Conservation (phyloP, 2,113 vertebrate genomes). For the Neodon shergylaensis region DNA sequence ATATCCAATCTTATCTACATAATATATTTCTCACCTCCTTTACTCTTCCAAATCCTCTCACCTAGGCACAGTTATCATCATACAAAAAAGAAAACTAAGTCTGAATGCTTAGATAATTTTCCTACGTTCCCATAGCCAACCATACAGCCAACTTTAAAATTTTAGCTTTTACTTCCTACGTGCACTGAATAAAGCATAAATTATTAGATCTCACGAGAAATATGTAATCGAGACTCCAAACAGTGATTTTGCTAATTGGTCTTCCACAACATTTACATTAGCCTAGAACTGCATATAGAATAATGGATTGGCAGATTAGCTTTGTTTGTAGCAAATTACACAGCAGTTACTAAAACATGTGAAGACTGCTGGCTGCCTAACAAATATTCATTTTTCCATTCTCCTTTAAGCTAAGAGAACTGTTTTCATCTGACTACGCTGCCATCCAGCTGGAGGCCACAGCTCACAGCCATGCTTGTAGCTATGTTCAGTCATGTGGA, state of each 20-base stretch:
- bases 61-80: background rate
- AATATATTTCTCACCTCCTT: constrained; percentile 17
- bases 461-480: background rate
- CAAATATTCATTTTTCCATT: background rate
- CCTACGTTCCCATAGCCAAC: background rate
- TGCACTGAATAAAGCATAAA: background rate
- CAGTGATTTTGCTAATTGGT: constrained; percentile 19
- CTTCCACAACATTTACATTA: constrained; percentile 24
- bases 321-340: constrained; percentile 53
- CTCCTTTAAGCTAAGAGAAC: background rate
- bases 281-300: background rate
- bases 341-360: constrained; percentile 9
- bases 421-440: background rate
- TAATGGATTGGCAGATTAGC: background rate
- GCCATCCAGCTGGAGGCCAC: background rate
- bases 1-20: background rate
- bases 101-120: constrained; percentile 1
- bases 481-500: background rate
- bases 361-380: background rate
- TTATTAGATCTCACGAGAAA: constrained; percentile 54
- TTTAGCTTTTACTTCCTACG: background rate
- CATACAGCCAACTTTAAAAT: background rate
- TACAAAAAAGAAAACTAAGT: constrained; percentile 3
- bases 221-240: constrained; percentile 11
- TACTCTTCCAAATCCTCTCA: constrained; percentile 34